Base-by-base conservation (phyloP, 1,140 invertebrate species). In the Drosophila kepulauana region DNA sequence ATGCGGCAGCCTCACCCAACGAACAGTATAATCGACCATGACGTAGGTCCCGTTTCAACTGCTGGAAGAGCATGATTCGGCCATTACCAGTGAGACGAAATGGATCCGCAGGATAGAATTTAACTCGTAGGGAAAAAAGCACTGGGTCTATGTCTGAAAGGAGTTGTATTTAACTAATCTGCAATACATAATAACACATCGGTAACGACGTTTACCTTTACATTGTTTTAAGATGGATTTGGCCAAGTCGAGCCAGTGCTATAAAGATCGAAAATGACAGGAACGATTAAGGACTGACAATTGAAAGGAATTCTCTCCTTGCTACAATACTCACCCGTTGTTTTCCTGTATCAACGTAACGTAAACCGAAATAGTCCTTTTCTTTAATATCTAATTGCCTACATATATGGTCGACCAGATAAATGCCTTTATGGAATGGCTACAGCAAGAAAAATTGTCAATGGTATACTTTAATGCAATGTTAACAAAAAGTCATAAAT, bases 161-260 rank as follows among this genome's bases (percentile, higher is more conserved):
- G 28, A 33, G 33, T 38, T 28, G 5, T 51, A 38, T 16, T 20
- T 6, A 15, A 28, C 3, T 28, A 8, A 38, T 6, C 15, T 41
- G 11, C 1, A 5, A 68, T 49, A 25, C n/a, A 43, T 13, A 43
- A 13, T 13, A 25, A 10, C 10, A 38, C 35, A 38, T 10, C 8
- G 8, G 0, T 10, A 25, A 10, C 20, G 1, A 56, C 2, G 93
- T 93, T 93, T 94, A 98, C 97, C 97, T 96, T 98, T 99, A 33
- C 99, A 96, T 95, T 99, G 98, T 93, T 98, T 99, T 74, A 97
- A 94, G 84, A 99, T 97, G 57, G 97, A 96, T 94, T 98, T 98
- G 52, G 97, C 96, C 89, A 98, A 94, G 94, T 99, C 98, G 86
- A 99, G 93, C 98, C 98, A 99, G 93, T 99, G 98, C 98, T 99